phyloP scores from a whole-genome alignment of 1,140 invertebrate species.

The Solenopsis invicta region DNA sequence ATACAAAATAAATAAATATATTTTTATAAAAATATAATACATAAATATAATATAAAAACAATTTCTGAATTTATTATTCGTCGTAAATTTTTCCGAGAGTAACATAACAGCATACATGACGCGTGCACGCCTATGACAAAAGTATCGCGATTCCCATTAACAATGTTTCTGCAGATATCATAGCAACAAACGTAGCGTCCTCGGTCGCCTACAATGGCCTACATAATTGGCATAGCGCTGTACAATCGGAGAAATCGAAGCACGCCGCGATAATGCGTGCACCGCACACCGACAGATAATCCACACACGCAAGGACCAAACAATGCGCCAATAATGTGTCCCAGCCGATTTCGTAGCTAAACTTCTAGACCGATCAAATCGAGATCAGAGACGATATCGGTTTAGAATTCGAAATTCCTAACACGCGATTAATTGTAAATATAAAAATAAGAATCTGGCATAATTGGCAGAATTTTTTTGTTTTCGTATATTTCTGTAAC shows the following conservation, averaged over 20 bases:
- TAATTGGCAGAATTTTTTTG: not conserved
- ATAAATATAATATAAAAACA: slow-evolving; percentile 30
- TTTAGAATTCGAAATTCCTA: not conserved
- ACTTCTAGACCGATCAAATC: not conserved
- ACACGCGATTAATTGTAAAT: not conserved
- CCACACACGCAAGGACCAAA: not conserved
- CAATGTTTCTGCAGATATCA: not conserved
- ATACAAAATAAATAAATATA: not conserved
- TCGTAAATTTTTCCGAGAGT: not conserved
- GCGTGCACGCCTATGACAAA: not conserved
- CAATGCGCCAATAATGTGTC: slow-evolving; percentile 2
- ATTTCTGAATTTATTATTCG: not conserved
- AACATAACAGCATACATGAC: not conserved
- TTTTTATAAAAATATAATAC: not conserved
- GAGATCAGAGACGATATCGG: not conserved
- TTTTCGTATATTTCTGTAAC: not conserved
- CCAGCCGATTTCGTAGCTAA: not conserved
- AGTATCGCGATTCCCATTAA: slow-evolving; percentile 14
- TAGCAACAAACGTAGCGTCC: slow-evolving; percentile 20
- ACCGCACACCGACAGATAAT: slow-evolving; percentile 14
- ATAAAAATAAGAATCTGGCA: not conserved
- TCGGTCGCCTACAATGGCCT: not conserved
- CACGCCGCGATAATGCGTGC: slow-evolving; percentile 11
- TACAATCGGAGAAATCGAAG: slow-evolving; percentile 35
- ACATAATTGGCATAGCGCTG: slow-evolving; percentile 41